Evolutionary conservation across 2,888 invertebrate species (phyloP), one percentile per base, ranked within the genome.

Genomic region (Vanessa cardui): DNA sequence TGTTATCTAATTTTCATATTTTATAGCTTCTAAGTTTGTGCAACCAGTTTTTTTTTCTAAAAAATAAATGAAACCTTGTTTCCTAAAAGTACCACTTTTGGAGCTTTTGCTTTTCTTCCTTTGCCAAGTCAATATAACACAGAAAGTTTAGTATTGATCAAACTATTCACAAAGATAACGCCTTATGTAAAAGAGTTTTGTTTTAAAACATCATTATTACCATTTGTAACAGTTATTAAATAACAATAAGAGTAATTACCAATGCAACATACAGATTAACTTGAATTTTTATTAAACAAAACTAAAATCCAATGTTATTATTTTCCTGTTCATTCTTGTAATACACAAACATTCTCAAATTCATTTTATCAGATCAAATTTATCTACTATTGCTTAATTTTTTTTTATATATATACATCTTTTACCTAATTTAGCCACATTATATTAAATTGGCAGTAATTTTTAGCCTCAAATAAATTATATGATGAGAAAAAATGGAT

Each of bases 351-450:
- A 15, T 31, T 31, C 26, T 31, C 31, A 31, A 54, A 54, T 54
- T 16, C 31, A 54, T 31, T 39, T 39, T 39, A 39, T 31, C 16
- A 16, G 31, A 54, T 54, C 21, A 31, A 26, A 39, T 39, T 16
- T n/a, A 6, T 54, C 31, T 54, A 16, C n/a, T 31, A 31, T 21
- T 26, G 7, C 26, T 6, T 16, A 16, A 50, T 16, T 16, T 16
- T 31, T 26, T 26, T 54, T 5, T 50, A 4, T 50, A 54, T 21
- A 54, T 26, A 54, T 50, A 54, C 6, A 7, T 6, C 2, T 26
- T 31, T 54, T 54, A 54, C 31, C 31, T 54, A 54, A 54, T 16
- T 20, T 54, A 54, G 52, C 52, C 52, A 54, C 15, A 54, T 54
- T 50, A 50, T 12, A 6, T 54, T 31, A 54, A 16, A 54, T 31